Conservation (phyloP, 64 coral and sea anemone species). For the Dendronephthya gigantea region DNA sequence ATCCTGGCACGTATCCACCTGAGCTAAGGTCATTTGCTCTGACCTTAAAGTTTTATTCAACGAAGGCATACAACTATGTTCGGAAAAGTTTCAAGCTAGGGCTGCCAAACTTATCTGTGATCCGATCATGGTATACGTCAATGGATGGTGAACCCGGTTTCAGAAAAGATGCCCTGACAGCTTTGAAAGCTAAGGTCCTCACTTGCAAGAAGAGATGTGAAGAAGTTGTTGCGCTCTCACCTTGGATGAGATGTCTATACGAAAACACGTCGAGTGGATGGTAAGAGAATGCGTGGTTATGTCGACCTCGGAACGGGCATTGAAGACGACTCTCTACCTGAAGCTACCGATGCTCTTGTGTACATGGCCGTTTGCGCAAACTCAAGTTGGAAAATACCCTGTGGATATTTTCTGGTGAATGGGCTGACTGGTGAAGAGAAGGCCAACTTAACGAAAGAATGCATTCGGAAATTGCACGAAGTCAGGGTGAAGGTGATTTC, state of each 20-base stretch:
- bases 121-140: not conserved
- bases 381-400: no score
- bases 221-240: not conserved
- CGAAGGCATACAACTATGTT: not conserved
- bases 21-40: not conserved
- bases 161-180: not conserved
- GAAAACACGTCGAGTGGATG: not conserved
- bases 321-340: not conserved
- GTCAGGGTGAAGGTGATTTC: not conserved
- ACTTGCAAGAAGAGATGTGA: not conserved
- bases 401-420: no score
- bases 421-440: not conserved
- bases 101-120: not conserved
- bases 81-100: not conserved
- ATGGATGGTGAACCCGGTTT: conserved; percentile 5
- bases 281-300: not conserved
- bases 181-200: not conserved
- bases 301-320: not conserved
- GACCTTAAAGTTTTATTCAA: not conserved
- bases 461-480: not conserved
- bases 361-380: no score
- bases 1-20: no score
- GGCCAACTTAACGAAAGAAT: not conserved
- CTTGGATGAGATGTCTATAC: not conserved
- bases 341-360: not conserved